Conservation (phyloP, 2,113 vertebrate genomes). For the Cygnus buccinator region DNA sequence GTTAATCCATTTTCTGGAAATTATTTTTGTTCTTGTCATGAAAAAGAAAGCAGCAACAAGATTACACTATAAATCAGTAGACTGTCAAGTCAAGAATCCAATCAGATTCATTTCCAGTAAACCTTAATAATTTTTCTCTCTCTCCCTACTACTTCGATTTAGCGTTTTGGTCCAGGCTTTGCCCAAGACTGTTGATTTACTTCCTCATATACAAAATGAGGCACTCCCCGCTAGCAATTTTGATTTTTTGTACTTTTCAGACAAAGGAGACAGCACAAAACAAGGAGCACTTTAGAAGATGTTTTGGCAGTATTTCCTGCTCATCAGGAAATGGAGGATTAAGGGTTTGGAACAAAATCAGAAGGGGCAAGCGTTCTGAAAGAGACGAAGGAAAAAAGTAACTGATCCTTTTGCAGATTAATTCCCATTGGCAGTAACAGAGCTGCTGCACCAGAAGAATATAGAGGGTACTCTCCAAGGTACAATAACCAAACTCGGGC, state of each 20-base stretch:
- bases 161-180: not conserved
- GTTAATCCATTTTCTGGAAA: not conserved
- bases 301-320: conserved; percentile 32
- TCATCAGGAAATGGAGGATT: conserved; percentile 43
- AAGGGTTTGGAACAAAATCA: conserved; percentile 29
- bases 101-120: not conserved
- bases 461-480: not conserved
- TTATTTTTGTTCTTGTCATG: not conserved
- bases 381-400: not conserved
- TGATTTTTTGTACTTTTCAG: not conserved
- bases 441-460: not conserved
- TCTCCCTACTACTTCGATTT: not conserved
- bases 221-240: not conserved
- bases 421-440: not conserved
- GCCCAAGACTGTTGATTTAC: not conserved
- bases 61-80: not conserved
- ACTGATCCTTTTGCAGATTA: not conserved
- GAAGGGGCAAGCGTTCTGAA: not conserved
- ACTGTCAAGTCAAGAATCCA: not conserved
- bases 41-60: not conserved
- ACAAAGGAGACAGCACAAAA: not conserved
- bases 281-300: conserved; percentile 29
- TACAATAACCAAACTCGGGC: not conserved
- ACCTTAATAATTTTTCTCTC: not conserved
- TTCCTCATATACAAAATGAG: not conserved